Percentiles rank a stretch among this genome's conserved stretches.
Evolutionary conservation across 2,888 invertebrate species (phyloP).

Genomic region (Mantis religiosa): DNA sequence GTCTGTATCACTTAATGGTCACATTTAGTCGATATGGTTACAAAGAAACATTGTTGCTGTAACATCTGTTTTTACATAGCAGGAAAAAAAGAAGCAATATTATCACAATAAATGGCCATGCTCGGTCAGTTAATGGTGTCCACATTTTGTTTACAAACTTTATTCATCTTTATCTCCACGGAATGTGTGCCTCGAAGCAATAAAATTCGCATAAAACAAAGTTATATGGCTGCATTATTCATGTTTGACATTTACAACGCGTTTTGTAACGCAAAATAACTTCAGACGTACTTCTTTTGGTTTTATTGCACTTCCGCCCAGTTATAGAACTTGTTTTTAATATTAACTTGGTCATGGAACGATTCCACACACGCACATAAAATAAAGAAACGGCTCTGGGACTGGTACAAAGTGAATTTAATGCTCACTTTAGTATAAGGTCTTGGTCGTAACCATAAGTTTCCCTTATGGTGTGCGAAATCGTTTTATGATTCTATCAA

Average conservation of each 20-base stretch:
- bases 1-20: not conserved
- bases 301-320: not conserved
- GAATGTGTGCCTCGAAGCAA: not conserved
- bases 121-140: not conserved
- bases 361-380: not conserved
- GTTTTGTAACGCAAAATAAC: not conserved
- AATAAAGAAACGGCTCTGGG: not conserved
- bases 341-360: not conserved
- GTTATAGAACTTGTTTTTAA: not conserved
- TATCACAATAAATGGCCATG: not conserved
- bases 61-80: not conserved
- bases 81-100: not conserved
- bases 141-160: not conserved
- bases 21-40: not conserved
- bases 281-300: not conserved
- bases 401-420: not conserved
- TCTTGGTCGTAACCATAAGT: not conserved
- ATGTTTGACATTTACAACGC: not conserved
- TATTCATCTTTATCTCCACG: not conserved
- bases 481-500: not conserved
- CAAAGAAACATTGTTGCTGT: not conserved
- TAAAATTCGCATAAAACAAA: not conserved
- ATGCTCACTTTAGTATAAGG: not conserved
- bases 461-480: not conserved
- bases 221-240: not conserved